Evolutionary conservation across 2,113 vertebrate species (phyloP).

Genomic region (Aphyosemion australe): DNA sequence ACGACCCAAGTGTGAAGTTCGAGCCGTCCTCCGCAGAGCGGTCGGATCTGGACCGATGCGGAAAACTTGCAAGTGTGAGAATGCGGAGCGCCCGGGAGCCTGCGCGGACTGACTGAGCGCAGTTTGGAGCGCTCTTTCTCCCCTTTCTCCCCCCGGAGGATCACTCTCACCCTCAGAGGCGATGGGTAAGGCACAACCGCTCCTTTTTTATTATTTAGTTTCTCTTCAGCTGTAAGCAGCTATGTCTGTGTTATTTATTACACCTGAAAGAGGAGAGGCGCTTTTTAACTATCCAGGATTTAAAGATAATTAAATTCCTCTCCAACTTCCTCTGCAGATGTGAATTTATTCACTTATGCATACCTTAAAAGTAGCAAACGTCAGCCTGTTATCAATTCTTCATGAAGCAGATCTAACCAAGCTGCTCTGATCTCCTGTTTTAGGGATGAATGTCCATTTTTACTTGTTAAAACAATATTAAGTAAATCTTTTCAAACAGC

Average conservation of each 20-base stretch:
- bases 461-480: conserved; percentile 19
- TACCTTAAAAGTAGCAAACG: conserved; percentile 30
- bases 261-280: not conserved
- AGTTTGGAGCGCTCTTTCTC: conserved; percentile 56
- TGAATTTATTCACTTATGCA: conserved; percentile 3
- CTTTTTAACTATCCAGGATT: not conserved
- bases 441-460: conserved; percentile 22
- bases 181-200: conserved; percentile 65
- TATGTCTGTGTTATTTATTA: no score
- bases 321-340: not conserved
- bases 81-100: conserved; percentile 27
- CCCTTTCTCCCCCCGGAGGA: conserved; percentile 27
- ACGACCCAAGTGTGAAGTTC: conserved; percentile 36
- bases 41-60: conserved; percentile 27
- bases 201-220: conserved; percentile 8
- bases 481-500: conserved; percentile 21
- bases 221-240: no score
- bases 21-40: conserved; percentile 9
- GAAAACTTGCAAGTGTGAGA: conserved; percentile 56
- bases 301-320: not conserved
- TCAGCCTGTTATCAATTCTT: conserved; percentile 55
- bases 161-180: conserved; percentile 35
- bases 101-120: conserved; percentile 40
- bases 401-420: conserved; percentile 50
- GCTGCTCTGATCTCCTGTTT: conserved; percentile 27